Evolutionary conservation across 2,113 vertebrate genomes (phyloP).

Genomic region (Colossoma macropomum): DNA sequence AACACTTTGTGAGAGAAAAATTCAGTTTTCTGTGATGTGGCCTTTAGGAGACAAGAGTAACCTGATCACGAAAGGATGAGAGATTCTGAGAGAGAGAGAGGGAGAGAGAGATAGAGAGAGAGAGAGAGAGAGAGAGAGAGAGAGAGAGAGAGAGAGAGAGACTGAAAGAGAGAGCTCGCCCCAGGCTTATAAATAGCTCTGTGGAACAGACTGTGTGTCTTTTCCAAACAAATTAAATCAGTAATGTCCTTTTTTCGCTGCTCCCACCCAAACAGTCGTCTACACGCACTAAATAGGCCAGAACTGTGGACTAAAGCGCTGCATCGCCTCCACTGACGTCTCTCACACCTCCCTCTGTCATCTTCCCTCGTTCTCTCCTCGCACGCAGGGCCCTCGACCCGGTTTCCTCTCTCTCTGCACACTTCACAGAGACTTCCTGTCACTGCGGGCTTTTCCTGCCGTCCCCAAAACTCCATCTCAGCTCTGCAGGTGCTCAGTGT

Average conservation of each 20-base stretch:
- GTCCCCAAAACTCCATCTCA: not conserved
- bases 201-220: not conserved
- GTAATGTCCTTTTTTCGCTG: not conserved
- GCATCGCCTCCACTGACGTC: not conserved
- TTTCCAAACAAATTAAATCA: conserved; percentile 16
- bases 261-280: not conserved
- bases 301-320: not conserved
- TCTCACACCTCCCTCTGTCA: not conserved
- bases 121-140: conserved; percentile 5
- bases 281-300: not conserved
- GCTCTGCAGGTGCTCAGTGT: not conserved
- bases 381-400: not conserved
- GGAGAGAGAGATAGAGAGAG: conserved; percentile 2
- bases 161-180: not conserved
- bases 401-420: not conserved
- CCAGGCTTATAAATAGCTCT: not conserved
- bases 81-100: not conserved
- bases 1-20: too few relatives aligned
- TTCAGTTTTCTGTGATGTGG: too few relatives aligned
- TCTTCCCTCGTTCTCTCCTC: not conserved
- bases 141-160: not conserved
- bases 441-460: not conserved
- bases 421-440: not conserved
- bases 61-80: too few relatives aligned
- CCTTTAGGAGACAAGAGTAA: too few relatives aligned